A percentile compares a stretch with the other conserved stretches of the same genome.
Evolutionary conservation across 2,113 vertebrate genomes (phyloP).

Genomic region (Daubentonia madagascariensis): DNA sequence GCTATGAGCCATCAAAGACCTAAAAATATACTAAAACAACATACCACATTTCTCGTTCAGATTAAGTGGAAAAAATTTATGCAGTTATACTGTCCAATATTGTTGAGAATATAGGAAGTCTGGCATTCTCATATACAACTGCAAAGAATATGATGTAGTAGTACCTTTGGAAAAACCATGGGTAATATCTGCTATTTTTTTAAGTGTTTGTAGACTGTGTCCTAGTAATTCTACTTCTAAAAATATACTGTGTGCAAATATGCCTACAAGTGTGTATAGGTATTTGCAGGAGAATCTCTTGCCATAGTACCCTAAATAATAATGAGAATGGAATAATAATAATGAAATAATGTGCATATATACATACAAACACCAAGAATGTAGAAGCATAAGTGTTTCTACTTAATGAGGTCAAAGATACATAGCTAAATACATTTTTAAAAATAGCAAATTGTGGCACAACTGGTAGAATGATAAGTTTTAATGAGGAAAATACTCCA

Average conservation of each 20-base stretch:
- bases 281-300: background rate
- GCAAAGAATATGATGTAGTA: background rate
- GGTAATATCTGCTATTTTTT: background rate
- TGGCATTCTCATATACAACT: background rate
- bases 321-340: background rate
- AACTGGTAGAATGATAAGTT: background rate
- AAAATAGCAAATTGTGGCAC: background rate
- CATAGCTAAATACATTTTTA: background rate
- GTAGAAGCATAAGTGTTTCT: background rate
- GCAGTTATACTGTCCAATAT: background rate
- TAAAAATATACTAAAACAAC: background rate
- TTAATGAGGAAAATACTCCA: background rate
- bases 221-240: background rate
- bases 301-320: background rate
- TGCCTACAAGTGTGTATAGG: background rate
- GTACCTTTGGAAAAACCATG: background rate
- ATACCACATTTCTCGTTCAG: background rate
- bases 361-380: background rate
- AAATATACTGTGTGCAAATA: background rate
- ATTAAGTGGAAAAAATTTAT: background rate
- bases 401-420: background rate
- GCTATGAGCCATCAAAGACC: background rate
- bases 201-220: background rate
- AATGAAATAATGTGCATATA: background rate
- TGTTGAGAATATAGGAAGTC: background rate